Percentiles rank a stretch among this genome's conserved stretches.
phyloP scores from a whole-genome alignment of 2,888 invertebrate genomes.

The Trachelus tabidus region DNA sequence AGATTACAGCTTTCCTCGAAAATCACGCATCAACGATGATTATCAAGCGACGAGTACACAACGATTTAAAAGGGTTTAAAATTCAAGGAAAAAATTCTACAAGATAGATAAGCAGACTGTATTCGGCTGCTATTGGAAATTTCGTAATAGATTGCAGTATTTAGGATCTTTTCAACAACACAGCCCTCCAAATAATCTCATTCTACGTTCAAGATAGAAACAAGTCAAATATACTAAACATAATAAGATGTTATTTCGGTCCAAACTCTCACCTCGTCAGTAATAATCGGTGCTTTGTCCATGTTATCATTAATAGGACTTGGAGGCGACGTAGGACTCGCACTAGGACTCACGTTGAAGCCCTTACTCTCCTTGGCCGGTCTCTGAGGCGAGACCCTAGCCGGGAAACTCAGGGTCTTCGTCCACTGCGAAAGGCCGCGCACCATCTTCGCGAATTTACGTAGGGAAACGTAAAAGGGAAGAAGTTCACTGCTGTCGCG shows the following conservation, averaged over 20 bases:
- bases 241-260: conserved; percentile 29
- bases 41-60: not conserved
- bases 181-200: not conserved
- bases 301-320: conserved; percentile 59
- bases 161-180: not conserved
- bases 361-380: conserved; percentile 75
- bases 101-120: not conserved
- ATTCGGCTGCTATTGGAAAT: not conserved
- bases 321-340: conserved; percentile 65
- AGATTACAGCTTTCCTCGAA: not conserved
- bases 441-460: conserved; percentile 73
- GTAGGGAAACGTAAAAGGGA: not conserved
- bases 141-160: not conserved
- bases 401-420: conserved; percentile 90
- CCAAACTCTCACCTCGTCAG: conserved; percentile 56
- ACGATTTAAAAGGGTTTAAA: not conserved
- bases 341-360: conserved; percentile 67
- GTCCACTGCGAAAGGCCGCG: conserved; percentile 91
- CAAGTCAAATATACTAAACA: not conserved
- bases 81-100: not conserved
- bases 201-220: not conserved
- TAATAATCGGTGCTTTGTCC: conserved; percentile 60
- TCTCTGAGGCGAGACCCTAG: conserved; percentile 85
- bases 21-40: not conserved
- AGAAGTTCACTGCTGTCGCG: not conserved